Conservation (phyloP, 53 echinoderm and acorn worm species). For the Apostichopus leukothele region DNA sequence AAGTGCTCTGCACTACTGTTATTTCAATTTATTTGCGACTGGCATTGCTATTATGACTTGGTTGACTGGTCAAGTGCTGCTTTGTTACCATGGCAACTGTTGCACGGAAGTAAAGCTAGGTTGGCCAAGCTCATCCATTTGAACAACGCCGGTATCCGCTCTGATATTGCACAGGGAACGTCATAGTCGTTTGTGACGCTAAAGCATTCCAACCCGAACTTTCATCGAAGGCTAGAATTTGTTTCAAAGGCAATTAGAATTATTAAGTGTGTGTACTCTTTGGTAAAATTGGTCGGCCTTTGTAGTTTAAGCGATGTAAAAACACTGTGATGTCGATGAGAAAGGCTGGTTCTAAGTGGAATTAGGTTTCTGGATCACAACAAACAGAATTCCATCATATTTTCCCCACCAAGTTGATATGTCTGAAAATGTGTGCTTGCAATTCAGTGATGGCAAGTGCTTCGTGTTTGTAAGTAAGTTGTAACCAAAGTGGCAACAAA, state of each 20-base stretch:
- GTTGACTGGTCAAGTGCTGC: conserved; percentile 13
- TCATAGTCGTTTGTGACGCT: background rate
- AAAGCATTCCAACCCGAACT: background rate
- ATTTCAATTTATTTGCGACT: conserved; percentile 34
- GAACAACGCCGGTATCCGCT: background rate
- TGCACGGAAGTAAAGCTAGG: background rate
- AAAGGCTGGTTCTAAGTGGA: too few species aligned
- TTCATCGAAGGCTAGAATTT: background rate
- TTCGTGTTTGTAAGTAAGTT: too few species aligned
- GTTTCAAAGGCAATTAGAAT: background rate
- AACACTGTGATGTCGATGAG: too few species aligned
- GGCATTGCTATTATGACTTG: background rate
- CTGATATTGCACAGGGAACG: background rate
- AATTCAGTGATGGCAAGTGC: too few species aligned
- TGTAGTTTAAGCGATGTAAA: background rate
- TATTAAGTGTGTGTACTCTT: background rate
- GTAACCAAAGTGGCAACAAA: too few species aligned
- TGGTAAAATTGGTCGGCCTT: background rate
- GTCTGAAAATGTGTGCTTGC: too few species aligned
- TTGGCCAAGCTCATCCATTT: conserved; percentile 13
- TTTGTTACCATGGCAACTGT: background rate
- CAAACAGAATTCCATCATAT: too few species aligned
- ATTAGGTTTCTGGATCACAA: too few species aligned
- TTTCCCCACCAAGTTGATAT: too few species aligned
- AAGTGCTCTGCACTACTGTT: background rate